Percentiles rank a stretch among this genome's conserved stretches.
These are phyloP conservation scores for Calephelis nemesis DNA, from an alignment of 1,140 invertebrate genomes.

Conservation along the genomic window DNA sequence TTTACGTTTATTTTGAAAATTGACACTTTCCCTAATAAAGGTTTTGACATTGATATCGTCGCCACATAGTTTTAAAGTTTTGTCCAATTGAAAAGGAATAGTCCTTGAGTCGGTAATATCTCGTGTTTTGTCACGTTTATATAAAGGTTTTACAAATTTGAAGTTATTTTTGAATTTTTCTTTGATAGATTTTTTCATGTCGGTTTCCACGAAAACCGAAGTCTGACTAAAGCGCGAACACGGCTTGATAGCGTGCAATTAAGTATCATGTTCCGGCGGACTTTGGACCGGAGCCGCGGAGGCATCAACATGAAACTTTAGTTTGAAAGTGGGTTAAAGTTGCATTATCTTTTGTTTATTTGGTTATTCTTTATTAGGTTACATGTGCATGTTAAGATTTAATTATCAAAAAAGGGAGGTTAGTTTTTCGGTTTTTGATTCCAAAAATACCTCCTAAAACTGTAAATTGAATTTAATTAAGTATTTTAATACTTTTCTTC, in stretches of 20 bases:
- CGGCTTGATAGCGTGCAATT: constrained; percentile 39
- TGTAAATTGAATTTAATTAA: too few species aligned
- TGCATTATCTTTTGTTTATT: constrained; percentile 29
- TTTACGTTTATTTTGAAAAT: constrained; percentile 38
- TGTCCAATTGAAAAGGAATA: constrained; percentile 46
- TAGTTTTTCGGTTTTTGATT: too few species aligned
- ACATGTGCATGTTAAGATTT: too few species aligned
- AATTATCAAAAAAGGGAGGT: too few species aligned
- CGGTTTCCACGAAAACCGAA: constrained; percentile 39
- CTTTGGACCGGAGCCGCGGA: constrained; percentile 13
- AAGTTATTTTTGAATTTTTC: constrained; percentile 57
- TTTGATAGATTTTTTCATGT: constrained; percentile 40
- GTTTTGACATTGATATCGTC: constrained; percentile 48
- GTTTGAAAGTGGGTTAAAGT: constrained; percentile 40
- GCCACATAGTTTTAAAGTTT: constrained; percentile 50
- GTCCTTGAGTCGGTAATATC: constrained; percentile 37
- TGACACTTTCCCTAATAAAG: constrained; percentile 36
- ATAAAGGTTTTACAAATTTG: constrained; percentile 58
- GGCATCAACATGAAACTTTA: constrained; percentile 31
- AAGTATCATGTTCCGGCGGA: constrained; percentile 21
- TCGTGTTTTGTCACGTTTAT: constrained; percentile 47
- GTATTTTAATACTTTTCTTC: too few species aligned
- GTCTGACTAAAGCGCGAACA: constrained; percentile 40
- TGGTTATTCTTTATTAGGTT: not conserved
- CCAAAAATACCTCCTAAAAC: too few species aligned